Base-by-base conservation (phyloP, 2,888 invertebrate genomes). In the Ryuthela nishihirai region DNA sequence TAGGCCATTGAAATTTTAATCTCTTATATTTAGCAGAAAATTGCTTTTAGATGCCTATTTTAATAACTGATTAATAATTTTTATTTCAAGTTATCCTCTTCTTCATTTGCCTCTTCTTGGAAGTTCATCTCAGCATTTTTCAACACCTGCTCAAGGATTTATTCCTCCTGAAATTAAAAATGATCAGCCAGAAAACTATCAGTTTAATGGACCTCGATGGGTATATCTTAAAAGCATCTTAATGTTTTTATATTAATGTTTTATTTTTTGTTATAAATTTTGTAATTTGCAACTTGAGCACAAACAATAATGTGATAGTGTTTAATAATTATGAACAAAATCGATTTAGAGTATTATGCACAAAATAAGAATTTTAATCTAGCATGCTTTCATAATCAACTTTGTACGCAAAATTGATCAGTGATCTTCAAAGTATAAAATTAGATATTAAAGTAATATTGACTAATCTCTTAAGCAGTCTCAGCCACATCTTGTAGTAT, bases 21-120 rank as follows among this genome's bases (percentile, higher is more conserved):
- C n/a, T n/a, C n/a, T n/a, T n/a, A n/a, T n/a, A n/a, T n/a, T n/a
- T n/a, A n/a, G n/a, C n/a, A n/a, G n/a, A n/a, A n/a, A n/a, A n/a
- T n/a, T n/a, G n/a, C n/a, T n/a, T n/a, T n/a, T n/a, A n/a, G n/a
- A 36, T 18, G 21, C 1, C 17, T 48, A 47, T 26, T 32, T 21
- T 24, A 44, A 2, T 29, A 15, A 26, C 35, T 35, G 6, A 34
- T 46, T 42, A 3, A 44, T 34, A 48, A 21, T 21, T 43, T 24
- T 25, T 6, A 15, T 3, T 43, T 2, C n/a, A 76, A 92, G 92
- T 73, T 88, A 85, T 73, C 92, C 92, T 0, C 75, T 92, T 60
- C 77, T 89, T 66, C 86, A 88, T 77, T 81, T 94, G 62, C 93
- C 94, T 3, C 78, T 95, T 69, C 91, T 92, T 17, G 92, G 93